These are phyloP conservation scores for Drosophila neotestacea DNA, from an alignment of 2,888 invertebrate genomes.

Conservation along the genomic window DNA sequence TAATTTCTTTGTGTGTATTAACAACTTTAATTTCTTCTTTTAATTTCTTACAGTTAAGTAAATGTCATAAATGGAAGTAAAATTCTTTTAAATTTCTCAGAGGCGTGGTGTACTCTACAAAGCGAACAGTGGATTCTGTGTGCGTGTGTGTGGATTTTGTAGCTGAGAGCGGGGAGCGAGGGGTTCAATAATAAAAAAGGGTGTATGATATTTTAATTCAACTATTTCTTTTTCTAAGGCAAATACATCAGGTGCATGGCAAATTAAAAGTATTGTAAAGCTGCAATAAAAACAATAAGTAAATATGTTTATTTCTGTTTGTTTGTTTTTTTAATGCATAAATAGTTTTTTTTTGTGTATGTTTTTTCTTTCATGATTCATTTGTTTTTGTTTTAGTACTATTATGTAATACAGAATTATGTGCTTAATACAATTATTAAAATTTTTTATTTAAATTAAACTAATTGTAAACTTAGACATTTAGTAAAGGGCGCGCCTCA, in stretches of 20 bases:
- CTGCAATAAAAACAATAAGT: constrained; percentile 42
- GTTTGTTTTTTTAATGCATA: constrained; percentile 65
- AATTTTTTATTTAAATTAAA: constrained; percentile 71
- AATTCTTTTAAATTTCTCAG: constrained; percentile 66
- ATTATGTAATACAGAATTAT: constrained; percentile 73
- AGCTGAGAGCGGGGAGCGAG: background rate
- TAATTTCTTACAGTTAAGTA: constrained; percentile 57
- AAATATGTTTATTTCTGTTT: constrained; percentile 5
- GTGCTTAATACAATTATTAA: constrained; percentile 70
- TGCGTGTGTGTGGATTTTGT: background rate
- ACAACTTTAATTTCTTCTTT: constrained; percentile 37
- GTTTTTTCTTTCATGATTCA: constrained; percentile 49
- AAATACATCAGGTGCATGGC: constrained; percentile 24
- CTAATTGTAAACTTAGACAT: constrained; percentile 72
- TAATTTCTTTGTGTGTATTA: constrained; percentile 38
- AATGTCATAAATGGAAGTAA: constrained; percentile 74
- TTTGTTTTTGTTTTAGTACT: constrained; percentile 67
- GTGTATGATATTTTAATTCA: constrained; percentile 5
- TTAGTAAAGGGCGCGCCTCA: constrained; percentile 68
- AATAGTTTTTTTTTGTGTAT: constrained; percentile 56
- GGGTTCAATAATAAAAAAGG: too few species aligned
- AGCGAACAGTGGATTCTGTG: constrained; percentile 31
- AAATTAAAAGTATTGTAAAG: constrained; percentile 40
- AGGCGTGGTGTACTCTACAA: constrained; percentile 33
- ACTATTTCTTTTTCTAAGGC: constrained; percentile 38